phyloP scores from a whole-genome alignment of 2,888 invertebrate species.

The Leptopilina drosophilae region DNA sequence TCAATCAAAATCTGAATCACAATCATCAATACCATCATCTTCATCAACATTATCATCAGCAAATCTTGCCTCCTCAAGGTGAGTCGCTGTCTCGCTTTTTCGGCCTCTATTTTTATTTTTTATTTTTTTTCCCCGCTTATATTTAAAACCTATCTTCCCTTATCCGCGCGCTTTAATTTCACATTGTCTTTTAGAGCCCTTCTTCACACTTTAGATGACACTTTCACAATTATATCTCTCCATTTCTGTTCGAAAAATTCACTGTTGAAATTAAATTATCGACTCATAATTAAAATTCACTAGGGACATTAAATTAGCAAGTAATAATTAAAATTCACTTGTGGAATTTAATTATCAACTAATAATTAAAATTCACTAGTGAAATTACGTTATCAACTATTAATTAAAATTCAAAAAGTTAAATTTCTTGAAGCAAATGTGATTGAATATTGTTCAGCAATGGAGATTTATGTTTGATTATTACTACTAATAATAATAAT shows the following conservation, averaged over 20 bases:
- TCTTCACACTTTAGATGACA: too few species aligned
- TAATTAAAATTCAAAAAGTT: too few species aligned
- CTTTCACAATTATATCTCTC: not conserved
- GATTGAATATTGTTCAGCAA: not conserved
- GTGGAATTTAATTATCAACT: too few species aligned
- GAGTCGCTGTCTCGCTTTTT: slow-evolving; percentile 57
- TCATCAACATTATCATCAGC: slow-evolving; percentile 68
- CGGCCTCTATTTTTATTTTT: slow-evolving; percentile 28
- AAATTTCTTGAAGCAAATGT: not conserved
- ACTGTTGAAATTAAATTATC: not conserved
- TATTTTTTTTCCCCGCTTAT: not conserved
- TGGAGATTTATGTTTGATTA: not conserved
- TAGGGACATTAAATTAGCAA: too few species aligned
- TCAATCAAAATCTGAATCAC: slow-evolving; percentile 72
- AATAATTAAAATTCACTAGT: too few species aligned
- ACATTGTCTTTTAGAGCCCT: not conserved
- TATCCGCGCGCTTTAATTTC: not conserved
- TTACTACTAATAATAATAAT: not conserved
- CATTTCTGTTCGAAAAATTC: not conserved
- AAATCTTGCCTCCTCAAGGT: slow-evolving; percentile 74
- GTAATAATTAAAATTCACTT: too few species aligned
- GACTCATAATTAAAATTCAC: too few species aligned
- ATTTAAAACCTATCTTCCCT: slow-evolving; percentile 4
- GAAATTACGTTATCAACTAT: too few species aligned
- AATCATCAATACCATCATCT: slow-evolving; percentile 68